These are phyloP conservation scores for Melitaea athalia DNA, from an alignment of 2,888 invertebrate genomes.

Conservation along the genomic window DNA sequence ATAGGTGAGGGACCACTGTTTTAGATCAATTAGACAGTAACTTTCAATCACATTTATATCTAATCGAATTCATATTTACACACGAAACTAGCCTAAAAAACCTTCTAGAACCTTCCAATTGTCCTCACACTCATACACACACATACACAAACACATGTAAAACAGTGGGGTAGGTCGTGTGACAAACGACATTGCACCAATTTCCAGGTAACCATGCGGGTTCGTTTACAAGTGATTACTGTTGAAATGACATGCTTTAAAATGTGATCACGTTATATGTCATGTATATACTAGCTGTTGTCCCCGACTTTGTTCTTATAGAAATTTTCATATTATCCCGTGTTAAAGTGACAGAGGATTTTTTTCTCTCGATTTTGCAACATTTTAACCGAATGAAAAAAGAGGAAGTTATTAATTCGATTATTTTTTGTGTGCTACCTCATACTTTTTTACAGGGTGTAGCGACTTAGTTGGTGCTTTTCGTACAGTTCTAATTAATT, in stretches of 20 bases:
- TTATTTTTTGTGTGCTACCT: no score
- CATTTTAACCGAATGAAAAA: no score
- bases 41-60: neutral
- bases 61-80: neutral
- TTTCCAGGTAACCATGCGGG: constrained; percentile 37
- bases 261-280: neutral
- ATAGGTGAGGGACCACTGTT: no score
- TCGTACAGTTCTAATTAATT: no score
- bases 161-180: constrained; percentile 42
- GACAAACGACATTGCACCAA: constrained; percentile 31
- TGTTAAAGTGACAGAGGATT: no score
- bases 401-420: no score
- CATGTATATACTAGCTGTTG: neutral
- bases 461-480: no score
- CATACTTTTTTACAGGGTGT: no score
- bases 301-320: no score
- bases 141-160: neutral
- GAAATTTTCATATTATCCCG: no score
- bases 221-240: constrained; percentile 25
- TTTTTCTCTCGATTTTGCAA: no score
- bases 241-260: constrained; percentile 1
- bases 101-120: neutral
- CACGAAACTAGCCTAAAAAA: neutral
- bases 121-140: neutral
- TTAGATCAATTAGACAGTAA: no score